Evolutionary conservation across 1,140 invertebrate genomes (phyloP).

Genomic region (Bombus waltoni): DNA sequence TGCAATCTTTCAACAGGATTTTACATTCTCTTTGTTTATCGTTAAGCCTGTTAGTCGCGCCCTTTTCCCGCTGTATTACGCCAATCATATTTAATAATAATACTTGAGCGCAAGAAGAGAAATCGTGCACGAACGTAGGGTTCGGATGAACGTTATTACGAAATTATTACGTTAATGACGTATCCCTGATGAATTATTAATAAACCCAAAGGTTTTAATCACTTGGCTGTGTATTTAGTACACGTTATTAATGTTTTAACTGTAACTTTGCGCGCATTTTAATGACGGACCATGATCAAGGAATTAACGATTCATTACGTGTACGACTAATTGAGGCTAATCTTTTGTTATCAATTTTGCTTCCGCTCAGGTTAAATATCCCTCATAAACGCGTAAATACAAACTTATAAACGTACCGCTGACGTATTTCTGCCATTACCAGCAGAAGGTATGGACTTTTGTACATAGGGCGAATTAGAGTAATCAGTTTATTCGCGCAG

Average conservation of each 20-base stretch:
- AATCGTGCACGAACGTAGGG: not conserved
- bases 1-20: not conserved
- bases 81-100: not conserved
- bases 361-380: not conserved
- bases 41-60: not conserved
- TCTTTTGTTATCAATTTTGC: not conserved
- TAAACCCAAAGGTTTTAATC: not conserved
- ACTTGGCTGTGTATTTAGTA: not conserved
- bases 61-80: not conserved
- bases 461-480: not conserved
- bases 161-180: not conserved
- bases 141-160: not conserved
- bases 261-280: not conserved
- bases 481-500: not conserved
- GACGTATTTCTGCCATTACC: not conserved
- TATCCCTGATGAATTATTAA: conserved; percentile 8
- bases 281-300: not conserved
- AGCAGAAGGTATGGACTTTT: not conserved
- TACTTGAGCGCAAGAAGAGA: not conserved
- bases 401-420: not conserved
- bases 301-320: not conserved
- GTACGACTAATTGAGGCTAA: not conserved
- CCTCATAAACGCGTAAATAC: not conserved
- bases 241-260: not conserved
- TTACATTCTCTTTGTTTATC: not conserved